phyloP scores from a whole-genome alignment of 2,113 vertebrate genomes.

The Mustelus asterias region DNA sequence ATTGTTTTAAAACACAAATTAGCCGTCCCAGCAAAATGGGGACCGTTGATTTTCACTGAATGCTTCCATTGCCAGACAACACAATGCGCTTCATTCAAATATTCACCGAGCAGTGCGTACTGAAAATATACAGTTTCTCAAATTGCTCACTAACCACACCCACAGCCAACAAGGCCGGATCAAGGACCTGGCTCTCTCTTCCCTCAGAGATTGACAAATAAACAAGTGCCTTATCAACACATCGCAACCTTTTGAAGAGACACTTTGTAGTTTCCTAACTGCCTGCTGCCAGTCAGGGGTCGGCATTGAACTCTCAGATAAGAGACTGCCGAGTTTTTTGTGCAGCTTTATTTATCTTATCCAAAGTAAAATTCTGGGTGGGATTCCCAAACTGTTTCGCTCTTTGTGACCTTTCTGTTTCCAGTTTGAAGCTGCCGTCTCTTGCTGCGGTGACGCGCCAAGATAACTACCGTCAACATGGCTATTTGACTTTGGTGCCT shows the following conservation, averaged over 20 bases:
- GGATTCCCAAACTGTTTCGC: background rate
- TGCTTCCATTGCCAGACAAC: background rate
- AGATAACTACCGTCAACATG: background rate
- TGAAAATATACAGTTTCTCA: slow-evolving; percentile 8
- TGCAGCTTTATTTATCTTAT: slow-evolving; percentile 15
- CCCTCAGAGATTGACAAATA: background rate
- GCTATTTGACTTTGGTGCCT: background rate
- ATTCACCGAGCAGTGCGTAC: background rate
- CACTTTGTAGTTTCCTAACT: slow-evolving; percentile 29
- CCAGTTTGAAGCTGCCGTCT: background rate
- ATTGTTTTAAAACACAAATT: background rate
- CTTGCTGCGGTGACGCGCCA: no score
- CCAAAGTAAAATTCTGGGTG: background rate
- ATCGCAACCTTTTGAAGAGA: slow-evolving; percentile 20
- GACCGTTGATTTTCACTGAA: background rate
- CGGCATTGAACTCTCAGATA: background rate
- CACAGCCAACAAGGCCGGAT: background rate
- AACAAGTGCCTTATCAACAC: background rate
- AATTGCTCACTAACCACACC: background rate
- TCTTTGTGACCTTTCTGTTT: background rate
- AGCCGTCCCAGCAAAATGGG: background rate
- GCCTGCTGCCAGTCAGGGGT: background rate
- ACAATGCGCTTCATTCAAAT: background rate
- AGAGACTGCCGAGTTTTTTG: background rate
- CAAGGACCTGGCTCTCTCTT: background rate